A percentile compares a stretch with the other conserved stretches of the same genome.
Evolutionary conservation across 2,113 vertebrate species (phyloP).

Genomic region (Variabilichromis moorii): DNA sequence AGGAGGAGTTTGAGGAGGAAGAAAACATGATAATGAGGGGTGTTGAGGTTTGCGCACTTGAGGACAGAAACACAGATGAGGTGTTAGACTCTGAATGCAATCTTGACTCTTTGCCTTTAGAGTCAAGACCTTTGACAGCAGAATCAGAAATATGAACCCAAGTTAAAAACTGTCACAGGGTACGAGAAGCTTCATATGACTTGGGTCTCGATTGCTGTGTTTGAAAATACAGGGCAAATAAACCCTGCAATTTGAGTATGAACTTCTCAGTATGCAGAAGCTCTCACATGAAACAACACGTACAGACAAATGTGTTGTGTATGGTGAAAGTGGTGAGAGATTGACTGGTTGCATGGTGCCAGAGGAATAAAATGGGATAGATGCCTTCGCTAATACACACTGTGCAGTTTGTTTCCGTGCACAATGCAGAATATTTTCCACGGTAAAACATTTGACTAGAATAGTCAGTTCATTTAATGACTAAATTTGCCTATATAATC

Average conservation of each 20-base stretch:
- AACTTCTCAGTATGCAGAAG: conserved; percentile 21
- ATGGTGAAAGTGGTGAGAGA: background rate
- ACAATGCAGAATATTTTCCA: background rate
- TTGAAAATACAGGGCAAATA: conserved; percentile 65
- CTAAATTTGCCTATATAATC: background rate
- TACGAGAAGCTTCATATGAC: conserved; percentile 47
- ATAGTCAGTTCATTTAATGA: background rate
- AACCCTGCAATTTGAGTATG: conserved; percentile 3
- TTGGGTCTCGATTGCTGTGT: conserved; percentile 64
- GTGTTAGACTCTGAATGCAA: conserved; percentile 77
- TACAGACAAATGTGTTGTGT: background rate
- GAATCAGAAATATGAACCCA: conserved; percentile 89
- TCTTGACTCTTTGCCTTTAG: conserved; percentile 81
- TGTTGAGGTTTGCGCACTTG: conserved; percentile 52
- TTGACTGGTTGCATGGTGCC: background rate
- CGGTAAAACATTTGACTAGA: background rate
- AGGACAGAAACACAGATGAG: conserved; percentile 77
- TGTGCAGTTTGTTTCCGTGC: background rate
- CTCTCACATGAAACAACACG: background rate
- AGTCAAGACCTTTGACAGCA: conserved; percentile 81
- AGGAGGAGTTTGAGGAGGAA: conserved; percentile 71
- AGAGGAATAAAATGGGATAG: background rate
- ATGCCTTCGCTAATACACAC: background rate
- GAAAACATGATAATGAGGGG: conserved; percentile 29
- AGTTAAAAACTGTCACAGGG: conserved; percentile 16